These are phyloP conservation scores for Aradophagus sp. DNA, from an alignment of 1,140 invertebrate genomes.

Conservation along the genomic window DNA sequence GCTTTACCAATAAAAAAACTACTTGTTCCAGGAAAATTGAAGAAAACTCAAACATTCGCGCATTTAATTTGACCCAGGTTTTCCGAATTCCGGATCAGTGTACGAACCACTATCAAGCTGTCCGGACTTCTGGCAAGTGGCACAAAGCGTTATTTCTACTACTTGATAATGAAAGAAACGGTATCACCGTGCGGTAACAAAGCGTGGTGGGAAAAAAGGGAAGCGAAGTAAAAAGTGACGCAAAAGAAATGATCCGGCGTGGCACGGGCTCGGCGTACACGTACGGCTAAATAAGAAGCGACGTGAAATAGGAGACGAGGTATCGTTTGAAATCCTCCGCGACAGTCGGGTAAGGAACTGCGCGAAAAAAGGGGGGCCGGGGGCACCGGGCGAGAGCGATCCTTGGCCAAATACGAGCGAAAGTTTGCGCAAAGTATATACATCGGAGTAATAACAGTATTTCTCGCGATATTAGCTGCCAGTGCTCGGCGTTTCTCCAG, in stretches of 20 bases:
- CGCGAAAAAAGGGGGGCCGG: slow-evolving; percentile 14
- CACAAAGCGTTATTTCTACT: too few species aligned
- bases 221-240: too few species aligned
- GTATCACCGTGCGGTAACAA: slow-evolving; percentile 1
- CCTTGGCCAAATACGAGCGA: slow-evolving; percentile 43
- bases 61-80: too few species aligned
- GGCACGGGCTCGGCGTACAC: slow-evolving; percentile 10
- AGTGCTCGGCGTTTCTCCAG: slow-evolving; percentile 21
- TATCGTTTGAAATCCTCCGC: slow-evolving; percentile 63
- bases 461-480: slow-evolving; percentile 69
- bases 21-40: too few species aligned
- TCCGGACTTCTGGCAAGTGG: slow-evolving; percentile 8
- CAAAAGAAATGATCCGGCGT: neutral
- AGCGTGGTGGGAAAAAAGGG: neutral
- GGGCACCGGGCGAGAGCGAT: slow-evolving; percentile 9
- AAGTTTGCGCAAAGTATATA: slow-evolving; percentile 68
- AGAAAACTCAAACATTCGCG: too few species aligned
- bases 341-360: slow-evolving; percentile 46
- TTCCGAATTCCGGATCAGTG: slow-evolving; percentile 30
- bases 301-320: slow-evolving; percentile 61
- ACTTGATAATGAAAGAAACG: slow-evolving; percentile 38
- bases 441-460: slow-evolving; percentile 69
- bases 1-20: too few species aligned
- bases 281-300: slow-evolving; percentile 58
- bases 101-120: slow-evolving; percentile 28